Evolutionary conservation across 2,113 vertebrate species (phyloP).

Genomic region (Pollachius pollachius): DNA sequence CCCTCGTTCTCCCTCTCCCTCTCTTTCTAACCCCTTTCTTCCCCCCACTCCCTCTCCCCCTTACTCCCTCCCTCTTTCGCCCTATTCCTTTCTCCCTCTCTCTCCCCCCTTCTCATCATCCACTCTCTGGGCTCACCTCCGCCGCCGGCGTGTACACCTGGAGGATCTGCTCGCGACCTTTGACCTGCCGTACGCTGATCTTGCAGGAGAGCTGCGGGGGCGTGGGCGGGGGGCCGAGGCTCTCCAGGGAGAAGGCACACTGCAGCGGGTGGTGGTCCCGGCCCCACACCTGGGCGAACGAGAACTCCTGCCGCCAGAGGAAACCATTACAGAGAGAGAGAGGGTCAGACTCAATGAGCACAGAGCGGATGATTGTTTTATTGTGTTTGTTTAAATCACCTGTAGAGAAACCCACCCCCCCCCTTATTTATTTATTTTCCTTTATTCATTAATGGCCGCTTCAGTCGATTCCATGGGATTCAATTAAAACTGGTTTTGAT

Average conservation of each 20-base stretch:
- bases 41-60: no score
- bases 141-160: slow-evolving; percentile 91
- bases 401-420: no score
- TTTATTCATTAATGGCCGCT: slow-evolving; percentile 53
- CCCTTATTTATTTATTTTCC: slow-evolving; percentile 21
- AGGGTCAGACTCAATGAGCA: no score
- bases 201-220: slow-evolving; percentile 92
- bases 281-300: slow-evolving; percentile 93
- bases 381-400: slow-evolving; percentile 27
- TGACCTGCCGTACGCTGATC: slow-evolving; percentile 90
- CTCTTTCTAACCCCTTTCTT: no score
- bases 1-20: no score
- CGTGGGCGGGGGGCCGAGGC: slow-evolving; percentile 81
- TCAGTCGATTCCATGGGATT: slow-evolving; percentile 48
- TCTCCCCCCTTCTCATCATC: slow-evolving; percentile 15
- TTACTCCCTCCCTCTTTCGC: no score
- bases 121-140: slow-evolving; percentile 74
- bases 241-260: slow-evolving; percentile 95
- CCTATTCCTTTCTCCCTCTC: neutral
- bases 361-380: neutral
- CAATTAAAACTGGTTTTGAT: neutral
- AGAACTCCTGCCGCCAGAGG: slow-evolving; percentile 81
- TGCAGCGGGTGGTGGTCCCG: slow-evolving; percentile 88
- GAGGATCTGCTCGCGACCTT: slow-evolving; percentile 93
- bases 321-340: slow-evolving; percentile 8